A percentile compares a stretch with the other conserved stretches of the same genome.
Evolutionary conservation across 2,888 invertebrate species (phyloP).

Genomic region (Anticlea derivata): DNA sequence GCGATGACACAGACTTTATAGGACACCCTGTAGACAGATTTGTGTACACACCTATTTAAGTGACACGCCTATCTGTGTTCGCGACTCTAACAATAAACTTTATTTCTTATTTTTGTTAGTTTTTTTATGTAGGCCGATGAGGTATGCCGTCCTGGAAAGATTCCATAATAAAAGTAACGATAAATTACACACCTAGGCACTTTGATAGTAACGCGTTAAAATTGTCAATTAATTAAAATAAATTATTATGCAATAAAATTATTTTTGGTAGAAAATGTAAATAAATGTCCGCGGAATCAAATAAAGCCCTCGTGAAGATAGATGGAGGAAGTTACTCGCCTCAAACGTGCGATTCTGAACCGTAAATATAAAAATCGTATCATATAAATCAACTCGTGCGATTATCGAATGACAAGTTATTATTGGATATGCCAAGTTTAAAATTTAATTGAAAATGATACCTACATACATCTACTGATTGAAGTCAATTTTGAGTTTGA

Average conservation of each 20-base stretch:
- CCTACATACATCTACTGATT: too few species aligned
- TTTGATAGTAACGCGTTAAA: conserved; percentile 28
- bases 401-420: too few species aligned
- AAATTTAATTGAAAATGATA: too few species aligned
- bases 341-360: too few species aligned
- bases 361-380: too few species aligned
- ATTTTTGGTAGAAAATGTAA: conserved; percentile 36
- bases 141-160: conserved; percentile 27
- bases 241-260: conserved; percentile 35
- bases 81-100: conserved; percentile 40
- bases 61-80: conserved; percentile 62
- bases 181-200: conserved; percentile 36
- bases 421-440: too few species aligned
- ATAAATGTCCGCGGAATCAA: conserved; percentile 36
- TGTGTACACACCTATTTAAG: conserved; percentile 65
- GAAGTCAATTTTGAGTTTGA: too few species aligned
- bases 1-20: conserved; percentile 54
- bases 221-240: conserved; percentile 40
- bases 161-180: conserved; percentile 27
- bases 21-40: conserved; percentile 59
- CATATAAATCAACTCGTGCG: too few species aligned
- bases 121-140: conserved; percentile 30
- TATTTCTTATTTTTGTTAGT: conserved; percentile 34
- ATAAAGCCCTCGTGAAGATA: too few species aligned
- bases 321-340: too few species aligned